Conservation (phyloP, 37 sponge, comb jelly and placozoan species). For the Amphimedon queenslandica region DNA sequence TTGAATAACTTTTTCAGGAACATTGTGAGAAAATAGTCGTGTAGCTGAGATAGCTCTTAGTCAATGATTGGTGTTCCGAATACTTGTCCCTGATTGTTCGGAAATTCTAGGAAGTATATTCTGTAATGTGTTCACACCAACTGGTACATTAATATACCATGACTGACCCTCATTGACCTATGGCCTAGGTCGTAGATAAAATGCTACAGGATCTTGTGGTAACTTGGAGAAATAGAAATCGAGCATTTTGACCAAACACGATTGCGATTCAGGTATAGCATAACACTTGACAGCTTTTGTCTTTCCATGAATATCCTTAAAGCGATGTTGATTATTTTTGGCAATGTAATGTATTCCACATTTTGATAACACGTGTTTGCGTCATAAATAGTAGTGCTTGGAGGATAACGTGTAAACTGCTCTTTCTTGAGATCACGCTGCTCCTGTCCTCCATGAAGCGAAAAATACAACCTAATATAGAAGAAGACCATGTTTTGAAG, state of each 20-base stretch:
- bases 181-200: not conserved
- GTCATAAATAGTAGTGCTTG: not conserved
- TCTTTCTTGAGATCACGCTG: not conserved
- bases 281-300: constrained; percentile 8
- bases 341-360: not conserved
- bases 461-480: constrained; percentile 4
- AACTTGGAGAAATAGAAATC: not conserved
- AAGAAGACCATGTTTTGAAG: constrained; percentile 16
- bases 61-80: not conserved
- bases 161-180: constrained; percentile 4
- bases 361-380: not conserved
- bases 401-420: not conserved
- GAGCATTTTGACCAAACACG: not conserved
- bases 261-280: constrained; percentile 7
- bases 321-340: constrained; percentile 11
- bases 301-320: constrained; percentile 9
- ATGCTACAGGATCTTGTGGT: constrained; percentile 1
- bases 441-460: constrained; percentile 17
- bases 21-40: constrained; percentile 19
- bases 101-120: not conserved
- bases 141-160: constrained; percentile 17
- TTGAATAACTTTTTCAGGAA: not conserved
- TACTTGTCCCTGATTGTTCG: not conserved
- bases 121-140: constrained; percentile 16
- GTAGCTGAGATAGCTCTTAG: constrained; percentile 14